A percentile compares a stretch with the other conserved stretches of the same genome.
phyloP scores from a whole-genome alignment of 1,140 invertebrate genomes.

The Ctenoplectra terminalis region DNA sequence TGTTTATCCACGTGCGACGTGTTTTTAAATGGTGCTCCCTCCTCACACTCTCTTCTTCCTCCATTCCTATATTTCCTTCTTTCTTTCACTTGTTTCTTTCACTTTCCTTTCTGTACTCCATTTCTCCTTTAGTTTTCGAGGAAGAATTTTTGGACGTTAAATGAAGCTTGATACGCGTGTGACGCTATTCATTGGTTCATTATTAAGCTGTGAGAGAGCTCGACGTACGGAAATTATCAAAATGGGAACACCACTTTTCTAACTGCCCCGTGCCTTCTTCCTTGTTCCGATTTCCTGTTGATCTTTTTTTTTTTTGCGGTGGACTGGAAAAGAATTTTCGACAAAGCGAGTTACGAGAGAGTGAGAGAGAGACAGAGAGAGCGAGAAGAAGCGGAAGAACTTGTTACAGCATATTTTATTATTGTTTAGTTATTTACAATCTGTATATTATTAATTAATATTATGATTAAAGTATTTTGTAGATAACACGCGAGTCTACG shows the following conservation, averaged over 20 bases:
- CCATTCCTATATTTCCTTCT: neutral
- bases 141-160: conserved; percentile 8
- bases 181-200: conserved; percentile 14
- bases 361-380: conserved; percentile 18
- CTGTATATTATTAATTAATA: conserved; percentile 83
- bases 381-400: conserved; percentile 62
- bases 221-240: conserved; percentile 6
- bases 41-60: too few species aligned
- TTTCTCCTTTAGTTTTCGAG: conserved; percentile 28
- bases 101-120: neutral
- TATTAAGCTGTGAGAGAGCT: neutral
- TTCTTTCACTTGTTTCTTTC: too few species aligned
- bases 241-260: conserved; percentile 46
- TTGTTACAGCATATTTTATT: conserved; percentile 83
- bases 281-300: conserved; percentile 52
- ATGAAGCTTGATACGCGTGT: conserved; percentile 13
- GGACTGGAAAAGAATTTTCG: conserved; percentile 10
- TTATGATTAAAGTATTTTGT: conserved; percentile 83
- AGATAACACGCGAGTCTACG: conserved; percentile 77
- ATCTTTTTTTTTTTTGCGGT: neutral
- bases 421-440: conserved; percentile 83
- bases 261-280: conserved; percentile 78
- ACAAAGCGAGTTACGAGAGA: conserved; percentile 24
- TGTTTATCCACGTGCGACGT: conserved; percentile 23
- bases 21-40: conserved; percentile 57